Evolutionary conservation across 37 sponge, comb jelly and placozoan species (phyloP), one percentile per base, ranked within the genome.

Genomic region (Oscarella lobularis): DNA sequence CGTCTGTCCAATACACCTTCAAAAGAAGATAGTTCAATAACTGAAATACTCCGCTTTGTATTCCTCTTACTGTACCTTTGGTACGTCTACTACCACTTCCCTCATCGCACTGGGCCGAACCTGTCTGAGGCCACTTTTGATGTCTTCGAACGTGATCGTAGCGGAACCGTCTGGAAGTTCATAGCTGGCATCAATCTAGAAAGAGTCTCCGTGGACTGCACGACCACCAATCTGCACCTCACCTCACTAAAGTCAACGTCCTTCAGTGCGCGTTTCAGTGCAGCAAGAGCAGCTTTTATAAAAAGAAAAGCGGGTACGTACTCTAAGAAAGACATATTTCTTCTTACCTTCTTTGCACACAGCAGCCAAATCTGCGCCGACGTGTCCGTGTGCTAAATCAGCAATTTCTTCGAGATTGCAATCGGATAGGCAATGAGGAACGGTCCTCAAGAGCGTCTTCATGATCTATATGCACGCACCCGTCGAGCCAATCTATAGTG

Each of bases 81-180:
- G 98, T 0, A 96, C 98, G 41, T 96, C 98, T 68, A 96, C 55
- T 0, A 79, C 73, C 2, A 96, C 86, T 39, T 92, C 93, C 40
- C 84, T 83, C 98, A 96, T 92, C 3, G 98, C 94, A 73, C 87
- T 89, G 35, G 98, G 98, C 3, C 87, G 66, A 1, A 92, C 82
- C 41, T 81, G 76, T 34, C 74, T 78, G 31, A 90, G 66, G n/a
- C 90, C 90, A 39, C 31, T 27, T 34, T 31, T 35, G 39, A 96
- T 41, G 66, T 89, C 88, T 4, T 75, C 74, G 35, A 68, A 4
- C 6, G 71, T 68, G 35, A 68, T 48, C n/a, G n/a, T n/a, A n/a
- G n/a, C n/a, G n/a, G n/a, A 2, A 76, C 6, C 20, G 14, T 65
- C 1, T 67, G 66, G 32, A 33, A 9, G 33, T 66, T 68, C 27